Base-by-base conservation (phyloP, 1,140 invertebrate species). In the Philopotamus ludificatus region DNA sequence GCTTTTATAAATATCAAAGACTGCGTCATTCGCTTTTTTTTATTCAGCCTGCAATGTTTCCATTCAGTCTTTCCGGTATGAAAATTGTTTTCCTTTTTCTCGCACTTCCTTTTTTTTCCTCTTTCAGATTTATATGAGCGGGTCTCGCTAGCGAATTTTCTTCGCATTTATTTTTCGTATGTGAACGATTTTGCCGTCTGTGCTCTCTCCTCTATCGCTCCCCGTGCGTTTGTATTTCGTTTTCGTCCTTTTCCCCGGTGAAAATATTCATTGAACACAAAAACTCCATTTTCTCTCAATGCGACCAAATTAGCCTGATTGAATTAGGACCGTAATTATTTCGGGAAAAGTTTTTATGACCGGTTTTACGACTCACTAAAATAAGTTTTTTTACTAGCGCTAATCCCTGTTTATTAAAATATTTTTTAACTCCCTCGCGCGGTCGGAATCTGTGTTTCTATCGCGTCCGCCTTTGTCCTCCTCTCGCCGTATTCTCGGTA, bases 401-500 rank as follows among this genome's bases (percentile, higher is more conserved):
- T n/a, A n/a, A n/a, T n/a, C n/a, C n/a, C n/a, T n/a, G n/a, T n/a
- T n/a, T n/a, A n/a, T n/a, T n/a, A n/a, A n/a, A n/a, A n/a, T n/a
- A n/a, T n/a, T n/a, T n/a, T n/a, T n/a, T n/a, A n/a, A n/a, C n/a
- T n/a, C n/a, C n/a, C n/a, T n/a, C n/a, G n/a, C n/a, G n/a, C n/a
- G n/a, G n/a, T n/a, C n/a, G n/a, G n/a, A n/a, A n/a, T n/a, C n/a
- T n/a, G n/a, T n/a, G n/a, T n/a, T n/a, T n/a, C 7, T 15, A 47
- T 47, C n/a, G 16, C 7, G 7, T 47, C 45, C n/a, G 45, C 45
- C 16, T n/a, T 47, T 7, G 15, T 47, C 15, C 26, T 22, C 23
- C 39, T 21, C 9, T 4, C 25, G 34, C 15, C 50, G 61, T 54
- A 22, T 47, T 34, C 44, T 60, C 55, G 47, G 64, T 57, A 41